Percentiles rank a stretch among this genome's conserved stretches.
These are phyloP conservation scores for Hoplias malabaricus DNA, from an alignment of 2,113 vertebrate genomes.

Conservation along the genomic window DNA sequence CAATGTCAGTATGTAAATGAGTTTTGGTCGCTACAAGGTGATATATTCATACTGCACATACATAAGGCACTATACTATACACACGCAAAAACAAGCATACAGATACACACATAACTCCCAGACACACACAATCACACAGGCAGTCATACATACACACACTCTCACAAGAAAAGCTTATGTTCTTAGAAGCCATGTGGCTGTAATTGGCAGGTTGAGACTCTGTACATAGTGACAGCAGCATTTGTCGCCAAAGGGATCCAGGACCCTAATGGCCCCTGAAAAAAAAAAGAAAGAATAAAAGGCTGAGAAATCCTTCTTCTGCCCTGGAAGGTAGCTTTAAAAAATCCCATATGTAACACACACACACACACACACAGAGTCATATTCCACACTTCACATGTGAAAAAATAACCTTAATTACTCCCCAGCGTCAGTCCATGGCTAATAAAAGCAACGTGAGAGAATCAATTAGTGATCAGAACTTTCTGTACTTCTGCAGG, in stretches of 20 bases:
- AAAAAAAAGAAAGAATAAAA: neutral
- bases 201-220: neutral
- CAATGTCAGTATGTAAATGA: too few relatives aligned
- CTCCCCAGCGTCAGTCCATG: neutral
- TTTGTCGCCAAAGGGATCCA: neutral
- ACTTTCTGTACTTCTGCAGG: neutral
- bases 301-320: neutral
- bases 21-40: too few relatives aligned
- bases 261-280: neutral
- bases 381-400: neutral
- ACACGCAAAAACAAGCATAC: neutral
- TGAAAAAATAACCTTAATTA: neutral
- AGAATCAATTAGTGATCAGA: neutral
- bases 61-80: neutral
- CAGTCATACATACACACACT: neutral
- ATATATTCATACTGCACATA: too few relatives aligned
- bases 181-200: neutral
- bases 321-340: too few relatives aligned
- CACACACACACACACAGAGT: neutral
- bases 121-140: neutral
- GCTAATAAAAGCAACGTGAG: neutral
- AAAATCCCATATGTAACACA: neutral
- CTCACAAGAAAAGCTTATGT: neutral
- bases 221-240: neutral
- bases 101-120: conserved; percentile 34